Conservation (phyloP, 2,797 vertebrate species). For the Paratrypauchen microcephalus region DNA sequence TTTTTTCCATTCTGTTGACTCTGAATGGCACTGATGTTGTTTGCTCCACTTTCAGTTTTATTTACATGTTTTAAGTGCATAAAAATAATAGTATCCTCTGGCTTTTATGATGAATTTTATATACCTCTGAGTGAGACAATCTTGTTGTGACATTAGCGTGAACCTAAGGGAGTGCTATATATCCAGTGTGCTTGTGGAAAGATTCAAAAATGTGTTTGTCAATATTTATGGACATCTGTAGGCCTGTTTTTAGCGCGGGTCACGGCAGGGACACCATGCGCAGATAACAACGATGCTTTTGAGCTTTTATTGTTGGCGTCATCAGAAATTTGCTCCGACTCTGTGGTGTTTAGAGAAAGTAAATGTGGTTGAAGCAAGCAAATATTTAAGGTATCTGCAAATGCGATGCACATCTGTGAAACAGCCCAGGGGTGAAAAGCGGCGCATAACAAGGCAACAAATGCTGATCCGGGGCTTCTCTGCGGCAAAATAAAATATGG, state of each 20-base stretch:
- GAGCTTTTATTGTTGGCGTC: conserved; percentile 50
- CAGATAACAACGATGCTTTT: conserved; percentile 44
- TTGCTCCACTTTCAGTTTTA: neutral
- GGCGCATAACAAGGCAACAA: conserved; percentile 83
- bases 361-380: conserved; percentile 73
- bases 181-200: conserved; percentile 35
- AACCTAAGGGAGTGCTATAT: conserved; percentile 18
- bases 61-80: conserved; percentile 13
- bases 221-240: conserved; percentile 34
- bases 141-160: conserved; percentile 22
- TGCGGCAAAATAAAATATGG: conserved; percentile 98
- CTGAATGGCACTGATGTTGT: neutral
- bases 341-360: conserved; percentile 71
- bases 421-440: conserved; percentile 80
- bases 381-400: conserved; percentile 82
- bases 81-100: conserved; percentile 6
- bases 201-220: conserved; percentile 34
- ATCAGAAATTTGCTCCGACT: conserved; percentile 59
- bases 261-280: conserved; percentile 32
- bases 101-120: conserved; percentile 18
- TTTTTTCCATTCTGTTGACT: neutral
- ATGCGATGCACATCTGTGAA: conserved; percentile 83
- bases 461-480: conserved; percentile 95
- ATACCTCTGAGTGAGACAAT: conserved; percentile 8
- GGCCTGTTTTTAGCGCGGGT: conserved; percentile 24